These are phyloP conservation scores for Eupithecia insigniata DNA, from an alignment of 2,888 invertebrate species.

Conservation along the genomic window DNA sequence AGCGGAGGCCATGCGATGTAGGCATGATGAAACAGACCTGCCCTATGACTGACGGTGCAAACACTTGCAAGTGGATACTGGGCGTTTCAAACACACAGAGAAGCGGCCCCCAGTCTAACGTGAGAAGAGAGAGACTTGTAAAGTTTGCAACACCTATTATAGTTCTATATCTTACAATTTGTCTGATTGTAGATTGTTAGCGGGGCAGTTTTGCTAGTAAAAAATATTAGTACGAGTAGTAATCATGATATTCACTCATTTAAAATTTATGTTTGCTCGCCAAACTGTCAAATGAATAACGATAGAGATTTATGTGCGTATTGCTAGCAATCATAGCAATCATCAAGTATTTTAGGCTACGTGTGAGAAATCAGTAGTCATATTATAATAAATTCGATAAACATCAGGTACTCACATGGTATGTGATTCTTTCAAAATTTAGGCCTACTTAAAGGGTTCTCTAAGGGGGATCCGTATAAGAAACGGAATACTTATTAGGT, in stretches of 20 bases:
- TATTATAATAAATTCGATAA: not conserved
- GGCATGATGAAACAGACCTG: conserved; percentile 68
- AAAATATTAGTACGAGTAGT: not conserved
- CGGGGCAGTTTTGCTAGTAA: not conserved
- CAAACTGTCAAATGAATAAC: not conserved
- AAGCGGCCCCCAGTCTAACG: conserved; percentile 25
- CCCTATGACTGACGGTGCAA: conserved; percentile 64
- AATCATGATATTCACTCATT: not conserved
- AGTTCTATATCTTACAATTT: conserved; percentile 2
- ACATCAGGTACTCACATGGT: not conserved
- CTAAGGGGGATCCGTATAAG: not conserved
- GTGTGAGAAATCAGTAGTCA: not conserved
- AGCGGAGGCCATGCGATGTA: conserved; percentile 59
- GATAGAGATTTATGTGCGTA: not conserved
- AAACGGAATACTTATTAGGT: not conserved
- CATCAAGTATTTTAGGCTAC: not conserved
- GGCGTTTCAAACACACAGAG: conserved; percentile 30
- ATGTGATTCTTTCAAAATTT: not conserved
- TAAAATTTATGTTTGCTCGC: conserved; percentile 6
- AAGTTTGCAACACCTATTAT: conserved; percentile 6
- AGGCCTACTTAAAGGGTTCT: not conserved
- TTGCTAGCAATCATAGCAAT: not conserved
- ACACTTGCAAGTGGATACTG: conserved; percentile 36
- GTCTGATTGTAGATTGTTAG: not conserved
- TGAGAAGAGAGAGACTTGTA: conserved; percentile 1